Conservation (phyloP, 2,888 invertebrate species). For the Callyntrura sp. region DNA sequence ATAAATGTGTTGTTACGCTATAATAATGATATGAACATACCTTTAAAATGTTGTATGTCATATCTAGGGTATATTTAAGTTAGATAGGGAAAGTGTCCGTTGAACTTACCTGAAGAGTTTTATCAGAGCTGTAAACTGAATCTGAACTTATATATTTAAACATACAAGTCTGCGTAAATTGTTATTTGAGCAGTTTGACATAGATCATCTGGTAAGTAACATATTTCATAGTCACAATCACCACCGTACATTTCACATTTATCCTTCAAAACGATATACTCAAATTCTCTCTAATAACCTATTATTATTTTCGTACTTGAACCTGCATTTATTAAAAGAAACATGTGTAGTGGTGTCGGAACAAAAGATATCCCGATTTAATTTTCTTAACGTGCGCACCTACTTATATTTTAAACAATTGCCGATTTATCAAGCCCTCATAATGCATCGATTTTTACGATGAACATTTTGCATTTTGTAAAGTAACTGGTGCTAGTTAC, state of each 20-base stretch:
- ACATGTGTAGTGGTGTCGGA: neutral
- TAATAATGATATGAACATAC: neutral
- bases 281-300: too few species aligned
- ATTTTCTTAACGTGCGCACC: too few species aligned
- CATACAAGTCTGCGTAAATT: conserved; percentile 59
- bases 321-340: neutral
- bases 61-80: neutral
- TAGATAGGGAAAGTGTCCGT: conserved; percentile 32
- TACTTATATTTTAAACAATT: too few species aligned
- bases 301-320: neutral
- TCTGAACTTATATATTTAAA: conserved; percentile 45
- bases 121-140: conserved; percentile 63
- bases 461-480: too few species aligned
- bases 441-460: neutral
- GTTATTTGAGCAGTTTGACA: conserved; percentile 35
- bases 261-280: too few species aligned
- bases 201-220: conserved; percentile 55
- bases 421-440: too few species aligned
- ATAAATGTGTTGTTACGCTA: neutral
- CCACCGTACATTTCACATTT: too few species aligned
- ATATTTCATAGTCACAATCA: neutral
- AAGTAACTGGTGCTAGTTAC: too few species aligned
- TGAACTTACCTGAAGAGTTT: conserved; percentile 67
- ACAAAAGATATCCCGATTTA: neutral
- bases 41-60: neutral